These are phyloP conservation scores for Sebastes matsubarae DNA, from an alignment of 2,797 vertebrate species.

Conservation along the genomic window DNA sequence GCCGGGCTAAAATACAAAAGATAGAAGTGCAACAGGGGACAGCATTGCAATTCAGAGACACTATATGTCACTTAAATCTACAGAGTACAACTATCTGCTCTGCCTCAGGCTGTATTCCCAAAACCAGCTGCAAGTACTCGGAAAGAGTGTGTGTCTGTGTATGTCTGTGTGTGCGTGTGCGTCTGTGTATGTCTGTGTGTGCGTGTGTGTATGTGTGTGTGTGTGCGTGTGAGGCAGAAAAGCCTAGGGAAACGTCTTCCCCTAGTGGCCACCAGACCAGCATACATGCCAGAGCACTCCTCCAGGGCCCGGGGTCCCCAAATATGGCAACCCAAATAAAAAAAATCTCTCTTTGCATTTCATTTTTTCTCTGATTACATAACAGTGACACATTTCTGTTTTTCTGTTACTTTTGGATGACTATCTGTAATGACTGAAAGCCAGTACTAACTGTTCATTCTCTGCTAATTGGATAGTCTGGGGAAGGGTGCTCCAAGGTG, in stretches of 20 bases:
- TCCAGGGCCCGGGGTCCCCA: background rate
- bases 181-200: background rate
- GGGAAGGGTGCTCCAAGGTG: background rate
- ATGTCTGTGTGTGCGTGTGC: background rate
- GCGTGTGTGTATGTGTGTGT: background rate
- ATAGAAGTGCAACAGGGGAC: background rate
- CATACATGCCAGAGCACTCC: slow-evolving; percentile 3
- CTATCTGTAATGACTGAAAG: background rate
- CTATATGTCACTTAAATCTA: background rate
- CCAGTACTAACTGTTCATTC: background rate
- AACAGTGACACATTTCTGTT: background rate
- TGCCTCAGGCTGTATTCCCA: slow-evolving; percentile 22
- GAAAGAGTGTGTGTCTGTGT: background rate
- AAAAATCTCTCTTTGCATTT: background rate
- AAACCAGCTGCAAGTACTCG: background rate
- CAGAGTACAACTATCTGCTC: background rate
- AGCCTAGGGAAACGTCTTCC: slow-evolving; percentile 72
- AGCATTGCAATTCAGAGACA: slow-evolving; percentile 1
- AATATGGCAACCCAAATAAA: background rate
- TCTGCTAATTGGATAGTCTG: background rate
- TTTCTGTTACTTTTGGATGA: background rate
- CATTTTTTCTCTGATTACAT: too few species aligned
- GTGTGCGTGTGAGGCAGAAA: background rate
- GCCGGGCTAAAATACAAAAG: background rate
- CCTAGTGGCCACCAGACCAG: slow-evolving; percentile 65